These are phyloP conservation scores for Orchesellides sinensis DNA, from an alignment of 2,888 invertebrate species.

Conservation along the genomic window DNA sequence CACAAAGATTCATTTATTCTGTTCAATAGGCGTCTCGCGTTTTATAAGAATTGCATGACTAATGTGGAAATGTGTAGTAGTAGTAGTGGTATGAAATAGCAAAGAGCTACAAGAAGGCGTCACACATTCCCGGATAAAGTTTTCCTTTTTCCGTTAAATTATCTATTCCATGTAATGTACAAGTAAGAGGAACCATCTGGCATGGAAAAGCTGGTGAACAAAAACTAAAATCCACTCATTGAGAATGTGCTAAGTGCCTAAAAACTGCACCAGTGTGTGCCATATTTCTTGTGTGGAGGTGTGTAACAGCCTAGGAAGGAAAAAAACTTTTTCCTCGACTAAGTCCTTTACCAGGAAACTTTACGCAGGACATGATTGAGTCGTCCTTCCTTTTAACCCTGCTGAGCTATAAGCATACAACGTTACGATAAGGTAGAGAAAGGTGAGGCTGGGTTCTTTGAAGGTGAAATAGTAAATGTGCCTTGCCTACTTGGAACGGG, in stretches of 20 bases:
- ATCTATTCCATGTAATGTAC: conserved; percentile 25
- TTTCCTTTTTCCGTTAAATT: conserved; percentile 23
- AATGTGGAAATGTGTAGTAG: no score
- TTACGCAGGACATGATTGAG: conserved; percentile 17
- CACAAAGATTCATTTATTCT: no score
- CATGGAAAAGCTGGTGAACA: background rate
- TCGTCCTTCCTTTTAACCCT: background rate
- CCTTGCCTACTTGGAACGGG: background rate
- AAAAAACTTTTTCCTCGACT: conserved; percentile 17
- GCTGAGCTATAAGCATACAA: background rate
- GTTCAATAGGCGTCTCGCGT: no score
- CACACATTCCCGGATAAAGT: background rate
- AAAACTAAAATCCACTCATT: conserved; percentile 16
- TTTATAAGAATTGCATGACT: no score
- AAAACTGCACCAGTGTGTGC: conserved; percentile 61
- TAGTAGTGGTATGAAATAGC: background rate
- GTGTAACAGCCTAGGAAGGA: background rate
- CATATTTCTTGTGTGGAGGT: conserved; percentile 41
- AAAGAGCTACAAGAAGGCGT: conserved; percentile 15
- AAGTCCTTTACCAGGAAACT: conserved; percentile 5
- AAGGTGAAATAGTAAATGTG: background rate
- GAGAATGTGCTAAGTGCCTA: conserved; percentile 28
- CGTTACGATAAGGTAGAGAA: background rate
- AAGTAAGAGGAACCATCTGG: conserved; percentile 2
- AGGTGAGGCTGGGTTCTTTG: background rate